phyloP scores from a whole-genome alignment of 1,140 invertebrate genomes.

The Mycetomoellerius zeteki region DNA sequence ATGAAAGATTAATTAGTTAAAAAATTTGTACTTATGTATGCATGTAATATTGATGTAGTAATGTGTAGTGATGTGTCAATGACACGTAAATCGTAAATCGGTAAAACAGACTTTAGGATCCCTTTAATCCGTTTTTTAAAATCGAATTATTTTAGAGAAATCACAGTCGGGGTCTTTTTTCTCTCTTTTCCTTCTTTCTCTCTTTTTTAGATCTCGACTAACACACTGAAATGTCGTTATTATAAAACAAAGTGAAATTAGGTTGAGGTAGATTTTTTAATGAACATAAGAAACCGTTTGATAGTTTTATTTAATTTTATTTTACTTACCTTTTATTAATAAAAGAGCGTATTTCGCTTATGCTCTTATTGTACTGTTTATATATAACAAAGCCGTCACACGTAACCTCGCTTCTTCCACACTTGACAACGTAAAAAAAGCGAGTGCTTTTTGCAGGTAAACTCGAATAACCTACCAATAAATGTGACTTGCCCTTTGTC shows the following conservation, averaged over 20 bases:
- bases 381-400: conserved; percentile 38
- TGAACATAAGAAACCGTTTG: not conserved
- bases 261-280: not conserved
- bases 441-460: conserved; percentile 28
- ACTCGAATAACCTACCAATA: conserved; percentile 54
- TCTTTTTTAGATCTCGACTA: not conserved
- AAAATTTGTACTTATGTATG: no score
- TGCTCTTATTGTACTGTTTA: conserved; percentile 40
- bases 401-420: conserved; percentile 24
- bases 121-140: not conserved
- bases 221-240: conserved; percentile 3
- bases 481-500: conserved; percentile 38
- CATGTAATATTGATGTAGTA: no score
- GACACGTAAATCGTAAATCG: no score
- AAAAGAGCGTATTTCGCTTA: not conserved
- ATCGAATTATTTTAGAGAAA: conserved; percentile 9
- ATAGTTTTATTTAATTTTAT: conserved; percentile 23
- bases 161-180: not conserved
- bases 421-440: conserved; percentile 34
- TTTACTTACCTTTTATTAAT: conserved; percentile 24
- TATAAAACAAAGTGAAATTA: conserved; percentile 6
- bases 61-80: no score
- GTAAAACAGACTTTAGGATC: no score
- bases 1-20: no score
- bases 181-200: not conserved